Percentiles rank a stretch among this genome's conserved stretches.
Evolutionary conservation across 2,888 invertebrate genomes (phyloP).

Genomic region (Chesias legatella): DNA sequence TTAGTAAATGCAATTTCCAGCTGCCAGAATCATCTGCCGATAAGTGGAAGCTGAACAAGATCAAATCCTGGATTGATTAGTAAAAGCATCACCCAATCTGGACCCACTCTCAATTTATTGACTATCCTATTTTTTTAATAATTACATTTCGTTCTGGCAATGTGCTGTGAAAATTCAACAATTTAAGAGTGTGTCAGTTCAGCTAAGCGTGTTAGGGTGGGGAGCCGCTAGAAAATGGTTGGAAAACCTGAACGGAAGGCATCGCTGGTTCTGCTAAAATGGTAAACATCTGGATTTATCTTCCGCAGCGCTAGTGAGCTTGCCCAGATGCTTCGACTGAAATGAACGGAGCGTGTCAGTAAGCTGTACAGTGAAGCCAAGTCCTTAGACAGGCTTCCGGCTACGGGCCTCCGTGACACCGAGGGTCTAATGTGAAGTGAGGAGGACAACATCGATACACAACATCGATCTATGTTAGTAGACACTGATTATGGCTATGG

Average conservation of each 20-base stretch:
- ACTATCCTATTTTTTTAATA: background rate
- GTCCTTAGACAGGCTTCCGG: background rate
- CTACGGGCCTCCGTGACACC: constrained; percentile 1
- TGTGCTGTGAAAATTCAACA: constrained; percentile 34
- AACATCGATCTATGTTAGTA: constrained; percentile 29
- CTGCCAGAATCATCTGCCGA: constrained; percentile 9
- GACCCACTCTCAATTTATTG: constrained; percentile 11
- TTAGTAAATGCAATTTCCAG: constrained; percentile 10
- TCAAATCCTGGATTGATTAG: constrained; percentile 42
- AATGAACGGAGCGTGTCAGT: constrained; percentile 64
- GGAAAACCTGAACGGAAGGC: constrained; percentile 60
- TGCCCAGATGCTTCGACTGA: constrained; percentile 78
- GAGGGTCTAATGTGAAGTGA: constrained; percentile 20
- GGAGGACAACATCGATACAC: constrained; percentile 34
- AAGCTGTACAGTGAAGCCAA: constrained; percentile 2
- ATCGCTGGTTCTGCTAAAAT: constrained; percentile 55
- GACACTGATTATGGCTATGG: constrained; percentile 22
- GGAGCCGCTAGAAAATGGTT: constrained; percentile 58
- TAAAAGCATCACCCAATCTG: constrained; percentile 60
- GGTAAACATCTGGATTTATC: constrained; percentile 43
- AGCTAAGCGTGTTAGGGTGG: constrained; percentile 34
- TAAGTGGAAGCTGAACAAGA: constrained; percentile 11
- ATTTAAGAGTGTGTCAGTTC: constrained; percentile 14
- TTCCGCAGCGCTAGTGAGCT: constrained; percentile 69
- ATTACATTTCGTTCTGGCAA: background rate